phyloP scores from a whole-genome alignment of 2,888 invertebrate genomes.

The Scrobipalpa costella region DNA sequence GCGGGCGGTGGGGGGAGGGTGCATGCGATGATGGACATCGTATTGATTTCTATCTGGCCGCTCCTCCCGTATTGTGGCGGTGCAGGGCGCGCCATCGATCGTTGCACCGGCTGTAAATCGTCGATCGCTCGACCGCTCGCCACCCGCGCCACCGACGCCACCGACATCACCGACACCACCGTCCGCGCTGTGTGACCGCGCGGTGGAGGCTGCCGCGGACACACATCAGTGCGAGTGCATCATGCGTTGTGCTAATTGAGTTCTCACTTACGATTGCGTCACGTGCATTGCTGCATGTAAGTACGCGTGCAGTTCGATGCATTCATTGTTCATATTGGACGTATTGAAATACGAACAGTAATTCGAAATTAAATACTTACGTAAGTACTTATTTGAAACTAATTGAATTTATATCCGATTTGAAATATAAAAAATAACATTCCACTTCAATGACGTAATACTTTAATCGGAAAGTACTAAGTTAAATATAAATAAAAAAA shows the following conservation, averaged over 20 bases:
- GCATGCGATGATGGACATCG: slow-evolving; percentile 83
- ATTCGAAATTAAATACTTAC: too few species aligned
- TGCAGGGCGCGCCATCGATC: slow-evolving; percentile 78
- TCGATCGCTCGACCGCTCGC: slow-evolving; percentile 46
- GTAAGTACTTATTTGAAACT: not conserved
- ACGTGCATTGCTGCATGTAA: slow-evolving; percentile 49
- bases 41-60: slow-evolving; percentile 82
- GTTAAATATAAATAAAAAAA: not conserved
- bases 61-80: slow-evolving; percentile 78
- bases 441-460: not conserved
- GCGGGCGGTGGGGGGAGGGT: slow-evolving; percentile 79
- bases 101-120: slow-evolving; percentile 70
- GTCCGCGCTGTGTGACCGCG: too few species aligned
- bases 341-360: too few species aligned
- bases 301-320: slow-evolving; percentile 25
- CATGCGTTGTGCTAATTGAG: slow-evolving; percentile 49
- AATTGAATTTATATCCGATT: not conserved
- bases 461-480: not conserved
- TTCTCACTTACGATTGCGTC: slow-evolving; percentile 54
- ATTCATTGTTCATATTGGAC: not conserved
- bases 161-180: not conserved
- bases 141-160: slow-evolving; percentile 51
- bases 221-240: slow-evolving; percentile 23
- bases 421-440: not conserved
- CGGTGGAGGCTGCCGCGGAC: too few species aligned